Percentiles rank a stretch among this genome's conserved stretches.
Conservation (phyloP, 2,888 invertebrate species). For the Acronicta aceris region DNA sequence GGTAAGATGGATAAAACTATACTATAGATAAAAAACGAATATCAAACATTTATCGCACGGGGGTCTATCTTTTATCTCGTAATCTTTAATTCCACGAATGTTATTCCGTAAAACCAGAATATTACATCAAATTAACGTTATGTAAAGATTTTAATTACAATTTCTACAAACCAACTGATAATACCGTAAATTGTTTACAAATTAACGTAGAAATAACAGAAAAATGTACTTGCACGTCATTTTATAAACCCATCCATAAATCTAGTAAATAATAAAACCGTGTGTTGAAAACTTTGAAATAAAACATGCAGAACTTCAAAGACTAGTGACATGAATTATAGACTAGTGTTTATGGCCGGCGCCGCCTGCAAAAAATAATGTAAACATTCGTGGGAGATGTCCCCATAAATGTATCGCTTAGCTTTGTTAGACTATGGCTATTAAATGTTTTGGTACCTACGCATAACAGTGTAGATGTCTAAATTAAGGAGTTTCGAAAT, state of each 20-base stretch:
- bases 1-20: too few species aligned
- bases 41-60: too few species aligned
- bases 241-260: constrained; percentile 49
- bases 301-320: constrained; percentile 50
- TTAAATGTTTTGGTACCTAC: too few species aligned
- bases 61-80: too few species aligned
- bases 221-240: constrained; percentile 41
- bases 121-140: constrained; percentile 37
- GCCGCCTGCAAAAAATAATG: constrained; percentile 35
- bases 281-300: constrained; percentile 38
- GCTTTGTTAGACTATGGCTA: not conserved
- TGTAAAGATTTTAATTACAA: constrained; percentile 48
- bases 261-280: constrained; percentile 56
- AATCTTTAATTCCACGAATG: not conserved
- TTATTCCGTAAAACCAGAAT: constrained; percentile 23
- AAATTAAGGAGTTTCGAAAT: too few species aligned
- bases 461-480: too few species aligned
- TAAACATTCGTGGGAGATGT: constrained; percentile 43
- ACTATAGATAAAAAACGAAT: too few species aligned
- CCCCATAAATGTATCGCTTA: constrained; percentile 34
- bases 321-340: constrained; percentile 51
- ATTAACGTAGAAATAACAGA: constrained; percentile 45
- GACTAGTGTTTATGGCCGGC: constrained; percentile 49
- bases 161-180: constrained; percentile 28
- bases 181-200: constrained; percentile 46